phyloP scores from a whole-genome alignment of 2,797 vertebrate species.

The Micrastur ruficollis region DNA sequence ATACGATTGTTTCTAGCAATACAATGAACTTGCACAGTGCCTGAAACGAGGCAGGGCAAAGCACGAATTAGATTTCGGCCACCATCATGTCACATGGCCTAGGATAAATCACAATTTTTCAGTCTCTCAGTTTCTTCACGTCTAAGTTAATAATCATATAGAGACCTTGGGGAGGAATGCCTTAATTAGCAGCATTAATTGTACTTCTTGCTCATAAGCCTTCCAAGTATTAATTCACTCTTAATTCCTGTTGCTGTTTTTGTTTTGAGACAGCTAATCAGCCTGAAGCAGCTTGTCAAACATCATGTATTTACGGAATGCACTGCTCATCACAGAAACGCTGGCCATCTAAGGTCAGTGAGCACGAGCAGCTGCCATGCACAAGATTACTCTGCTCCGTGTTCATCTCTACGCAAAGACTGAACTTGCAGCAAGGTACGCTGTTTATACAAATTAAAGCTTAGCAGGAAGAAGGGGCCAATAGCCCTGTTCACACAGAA shows the following conservation, averaged over 20 bases:
- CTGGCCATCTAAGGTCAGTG: background rate
- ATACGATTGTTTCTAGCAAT: background rate
- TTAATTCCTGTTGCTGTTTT: background rate
- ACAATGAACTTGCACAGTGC: background rate
- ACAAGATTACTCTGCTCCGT: background rate
- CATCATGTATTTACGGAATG: rapidly evolving
- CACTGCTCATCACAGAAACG: background rate
- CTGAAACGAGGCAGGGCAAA: background rate
- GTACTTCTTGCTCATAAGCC: background rate
- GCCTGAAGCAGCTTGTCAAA: background rate
- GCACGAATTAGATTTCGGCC: background rate
- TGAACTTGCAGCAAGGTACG: background rate
- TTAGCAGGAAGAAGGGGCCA: background rate
- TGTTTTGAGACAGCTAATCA: background rate
- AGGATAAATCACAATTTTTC: background rate
- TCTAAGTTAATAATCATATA: background rate
- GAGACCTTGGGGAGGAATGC: background rate
- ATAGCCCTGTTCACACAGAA: background rate
- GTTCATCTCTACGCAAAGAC: background rate
- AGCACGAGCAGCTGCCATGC: background rate
- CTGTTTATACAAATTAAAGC: background rate
- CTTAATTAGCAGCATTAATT: background rate
- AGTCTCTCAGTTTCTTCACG: background rate
- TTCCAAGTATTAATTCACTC: background rate
- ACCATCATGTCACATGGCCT: background rate